Percentiles rank a stretch among this genome's conserved stretches.
These are phyloP conservation scores for Melanotaenia trifasciata DNA, from an alignment of 2,797 vertebrate genomes.

Conservation along the genomic window DNA sequence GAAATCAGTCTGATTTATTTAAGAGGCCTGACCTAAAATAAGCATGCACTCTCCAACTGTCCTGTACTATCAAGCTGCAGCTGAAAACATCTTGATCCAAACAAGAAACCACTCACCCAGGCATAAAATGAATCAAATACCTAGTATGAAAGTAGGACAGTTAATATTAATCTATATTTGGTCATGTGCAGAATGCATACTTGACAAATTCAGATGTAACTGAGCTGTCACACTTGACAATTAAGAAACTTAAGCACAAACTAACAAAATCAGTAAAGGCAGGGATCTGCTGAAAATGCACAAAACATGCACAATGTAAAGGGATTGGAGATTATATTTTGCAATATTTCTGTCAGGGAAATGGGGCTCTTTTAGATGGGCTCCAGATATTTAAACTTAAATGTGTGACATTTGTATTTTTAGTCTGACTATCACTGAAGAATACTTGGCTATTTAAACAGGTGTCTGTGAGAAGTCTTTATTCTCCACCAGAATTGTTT, in stretches of 20 bases:
- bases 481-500: constrained; percentile 6
- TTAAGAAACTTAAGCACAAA: neutral
- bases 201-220: neutral
- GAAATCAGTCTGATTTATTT: constrained; percentile 66
- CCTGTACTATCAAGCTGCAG: constrained; percentile 21
- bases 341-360: neutral
- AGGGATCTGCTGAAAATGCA: neutral
- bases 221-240: neutral
- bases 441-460: neutral
- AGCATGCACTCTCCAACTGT: constrained; percentile 30
- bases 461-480: constrained; percentile 20
- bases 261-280: neutral
- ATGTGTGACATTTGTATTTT: neutral
- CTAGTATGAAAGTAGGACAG: constrained; percentile 37
- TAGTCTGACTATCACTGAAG: neutral
- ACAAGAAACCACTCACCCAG: constrained; percentile 42
- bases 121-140: constrained; percentile 55
- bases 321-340: constrained; percentile 8
- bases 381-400: constrained; percentile 19
- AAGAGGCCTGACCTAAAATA: constrained; percentile 59
- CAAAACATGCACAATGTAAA: neutral
- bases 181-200: neutral
- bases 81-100: constrained; percentile 45
- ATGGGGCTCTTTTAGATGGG: neutral
- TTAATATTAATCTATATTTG: constrained; percentile 32